Evolutionary conservation across 2,797 vertebrate genomes (phyloP).

Genomic region (Tachyglossus aculeatus): DNA sequence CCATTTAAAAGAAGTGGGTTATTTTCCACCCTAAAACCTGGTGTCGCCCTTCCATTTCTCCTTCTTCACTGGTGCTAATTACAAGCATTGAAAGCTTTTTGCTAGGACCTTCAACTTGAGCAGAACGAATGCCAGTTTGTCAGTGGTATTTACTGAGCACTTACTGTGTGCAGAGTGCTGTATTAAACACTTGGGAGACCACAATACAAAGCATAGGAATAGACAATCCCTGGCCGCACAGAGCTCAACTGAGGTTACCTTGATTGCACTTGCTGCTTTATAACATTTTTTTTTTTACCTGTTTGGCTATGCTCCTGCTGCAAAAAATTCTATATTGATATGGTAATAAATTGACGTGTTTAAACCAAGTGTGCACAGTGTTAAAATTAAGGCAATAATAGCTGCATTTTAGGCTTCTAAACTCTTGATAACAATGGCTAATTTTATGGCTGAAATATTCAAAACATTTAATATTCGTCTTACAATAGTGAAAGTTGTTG

Average conservation of each 20-base stretch:
- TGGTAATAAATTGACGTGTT: conserved; percentile 54
- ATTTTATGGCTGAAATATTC: conserved; percentile 38
- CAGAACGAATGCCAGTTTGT: conserved; percentile 60
- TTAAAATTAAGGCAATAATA: conserved; percentile 50
- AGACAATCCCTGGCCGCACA: no score
- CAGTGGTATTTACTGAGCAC: no score
- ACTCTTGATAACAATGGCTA: conserved; percentile 39
- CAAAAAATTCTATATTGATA: conserved; percentile 41
- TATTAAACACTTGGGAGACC: no score
- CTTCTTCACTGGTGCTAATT: conserved; percentile 42
- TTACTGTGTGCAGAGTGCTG: no score
- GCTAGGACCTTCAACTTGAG: conserved; percentile 31
- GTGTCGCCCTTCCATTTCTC: conserved; percentile 27
- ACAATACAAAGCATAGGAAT: no score
- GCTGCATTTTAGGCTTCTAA: conserved; percentile 53
- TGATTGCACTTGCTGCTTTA: conserved; percentile 56
- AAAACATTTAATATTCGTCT: conserved; percentile 14
- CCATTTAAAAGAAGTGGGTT: conserved; percentile 31
- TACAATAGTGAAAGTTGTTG: conserved; percentile 19
- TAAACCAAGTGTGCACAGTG: conserved; percentile 40
- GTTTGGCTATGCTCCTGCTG: conserved; percentile 44
- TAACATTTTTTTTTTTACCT: conserved; percentile 68
- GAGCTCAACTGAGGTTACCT: conserved; percentile 53
- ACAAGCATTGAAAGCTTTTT: conserved; percentile 37
- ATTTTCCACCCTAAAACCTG: conserved; percentile 35